Conservation (phyloP, 2,113 vertebrate genomes). For the Carettochelys insculpta region DNA sequence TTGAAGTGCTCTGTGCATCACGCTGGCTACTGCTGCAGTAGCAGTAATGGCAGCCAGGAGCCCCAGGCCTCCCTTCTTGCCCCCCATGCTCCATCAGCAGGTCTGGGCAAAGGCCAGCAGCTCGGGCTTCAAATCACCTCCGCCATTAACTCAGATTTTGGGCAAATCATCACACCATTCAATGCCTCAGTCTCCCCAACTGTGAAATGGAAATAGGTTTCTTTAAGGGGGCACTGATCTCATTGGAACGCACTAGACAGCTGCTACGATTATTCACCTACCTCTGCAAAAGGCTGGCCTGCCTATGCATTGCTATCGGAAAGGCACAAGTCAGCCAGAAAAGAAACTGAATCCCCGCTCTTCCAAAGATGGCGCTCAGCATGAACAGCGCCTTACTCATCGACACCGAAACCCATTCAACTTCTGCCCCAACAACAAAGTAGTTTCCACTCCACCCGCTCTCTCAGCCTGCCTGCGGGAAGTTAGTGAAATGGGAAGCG, state of each 20-base stretch:
- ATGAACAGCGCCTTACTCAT: background rate
- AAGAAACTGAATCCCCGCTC: background rate
- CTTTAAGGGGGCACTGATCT: accelerated
- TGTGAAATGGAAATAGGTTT: accelerated
- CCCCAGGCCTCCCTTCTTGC: too few species aligned
- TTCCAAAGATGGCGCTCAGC: background rate
- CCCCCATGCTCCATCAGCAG: too few species aligned
- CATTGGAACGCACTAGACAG: accelerated
- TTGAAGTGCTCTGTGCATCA: too few species aligned
- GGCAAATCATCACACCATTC: background rate
- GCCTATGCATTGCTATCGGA: background rate
- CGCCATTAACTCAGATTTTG: background rate
- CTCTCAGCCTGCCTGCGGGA: background rate
- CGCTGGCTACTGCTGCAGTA: too few species aligned
- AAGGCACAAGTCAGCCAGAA: accelerated
- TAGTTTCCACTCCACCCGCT: background rate
- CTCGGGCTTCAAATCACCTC: background rate
- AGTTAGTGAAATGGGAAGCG: background rate
- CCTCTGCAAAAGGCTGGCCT: accelerated
- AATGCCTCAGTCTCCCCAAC: background rate
- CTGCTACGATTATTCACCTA: background rate
- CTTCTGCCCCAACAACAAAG: background rate
- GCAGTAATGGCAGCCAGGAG: too few species aligned
- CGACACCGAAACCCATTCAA: background rate
- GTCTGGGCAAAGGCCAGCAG: background rate